Percentiles rank a stretch among this genome's conserved stretches.
Conservation (phyloP, 2,888 invertebrate species). For the Tridacna gigas region DNA sequence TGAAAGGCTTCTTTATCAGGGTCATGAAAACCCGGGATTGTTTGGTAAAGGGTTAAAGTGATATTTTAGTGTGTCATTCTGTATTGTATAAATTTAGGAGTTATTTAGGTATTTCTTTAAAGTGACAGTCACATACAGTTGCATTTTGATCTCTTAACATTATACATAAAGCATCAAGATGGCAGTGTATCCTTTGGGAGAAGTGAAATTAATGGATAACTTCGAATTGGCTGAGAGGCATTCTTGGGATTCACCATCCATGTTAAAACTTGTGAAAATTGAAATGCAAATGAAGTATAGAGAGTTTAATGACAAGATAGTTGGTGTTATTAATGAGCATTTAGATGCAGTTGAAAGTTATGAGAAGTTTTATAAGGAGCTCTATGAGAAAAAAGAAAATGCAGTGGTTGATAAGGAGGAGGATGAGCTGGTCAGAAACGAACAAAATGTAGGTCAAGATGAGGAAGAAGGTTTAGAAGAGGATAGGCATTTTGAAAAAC, state of each 20-base stretch:
- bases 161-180: constrained; percentile 24
- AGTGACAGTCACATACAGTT: no score
- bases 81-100: no score
- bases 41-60: no score
- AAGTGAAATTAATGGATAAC: constrained; percentile 55
- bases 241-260: constrained; percentile 57
- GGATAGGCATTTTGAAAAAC: constrained; percentile 43
- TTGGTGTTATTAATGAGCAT: constrained; percentile 50
- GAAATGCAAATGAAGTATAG: constrained; percentile 62
- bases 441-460: constrained; percentile 16
- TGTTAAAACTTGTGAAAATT: constrained; percentile 57
- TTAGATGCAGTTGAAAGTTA: constrained; percentile 49
- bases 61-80: no score
- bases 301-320: constrained; percentile 48
- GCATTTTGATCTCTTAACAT: no score
- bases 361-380: constrained; percentile 54
- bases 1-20: no score
- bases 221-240: constrained; percentile 58
- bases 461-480: constrained; percentile 24
- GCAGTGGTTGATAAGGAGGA: constrained; percentile 16
- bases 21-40: no score
- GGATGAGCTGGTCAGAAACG: background rate
- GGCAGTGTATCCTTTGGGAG: constrained; percentile 56
- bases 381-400: constrained; percentile 42
- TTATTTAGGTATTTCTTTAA: no score